A percentile compares a stretch with the other conserved stretches of the same genome.
Conservation (phyloP, 2,113 vertebrate species). For the Misgurnus anguillicaudatus region DNA sequence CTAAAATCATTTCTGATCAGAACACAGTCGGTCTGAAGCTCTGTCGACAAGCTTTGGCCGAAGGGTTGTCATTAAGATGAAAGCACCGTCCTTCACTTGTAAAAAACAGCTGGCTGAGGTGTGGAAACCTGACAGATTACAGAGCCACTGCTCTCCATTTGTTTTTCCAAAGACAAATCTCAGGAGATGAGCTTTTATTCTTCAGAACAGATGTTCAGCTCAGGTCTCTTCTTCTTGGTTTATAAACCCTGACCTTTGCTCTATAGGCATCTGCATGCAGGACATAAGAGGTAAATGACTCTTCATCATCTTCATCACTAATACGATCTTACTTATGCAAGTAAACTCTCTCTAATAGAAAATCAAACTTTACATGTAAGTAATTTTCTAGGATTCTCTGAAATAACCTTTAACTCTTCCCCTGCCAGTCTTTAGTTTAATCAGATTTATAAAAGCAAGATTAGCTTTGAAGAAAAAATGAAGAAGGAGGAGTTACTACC, state of each 20-base stretch:
- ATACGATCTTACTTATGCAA: too few relatives aligned
- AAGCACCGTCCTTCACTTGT: slow-evolving; percentile 67
- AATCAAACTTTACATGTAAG: too few relatives aligned
- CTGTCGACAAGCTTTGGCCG: slow-evolving; percentile 59
- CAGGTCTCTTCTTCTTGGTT: neutral
- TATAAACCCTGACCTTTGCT: neutral
- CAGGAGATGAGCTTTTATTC: slow-evolving; percentile 7
- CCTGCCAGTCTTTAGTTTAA: too few relatives aligned
- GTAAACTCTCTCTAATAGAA: too few relatives aligned
- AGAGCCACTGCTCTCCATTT: slow-evolving; percentile 45
- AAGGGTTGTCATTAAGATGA: slow-evolving; percentile 69
- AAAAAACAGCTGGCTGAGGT: slow-evolving; percentile 64
- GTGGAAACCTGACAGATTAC: slow-evolving; percentile 61
- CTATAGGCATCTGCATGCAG: neutral
- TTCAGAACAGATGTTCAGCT: slow-evolving; percentile 57
- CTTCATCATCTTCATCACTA: too few relatives aligned
- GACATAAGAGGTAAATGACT: neutral
- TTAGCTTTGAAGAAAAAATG: too few relatives aligned
- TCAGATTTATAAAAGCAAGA: too few relatives aligned
- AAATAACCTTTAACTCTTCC: too few relatives aligned
- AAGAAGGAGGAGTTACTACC: too few relatives aligned
- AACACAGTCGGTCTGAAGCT: neutral
- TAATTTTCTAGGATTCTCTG: too few relatives aligned
- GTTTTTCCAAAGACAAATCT: neutral
- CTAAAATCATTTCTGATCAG: neutral